Base-by-base conservation (phyloP, 1,140 invertebrate genomes). In the Drosophila nasuta region DNA sequence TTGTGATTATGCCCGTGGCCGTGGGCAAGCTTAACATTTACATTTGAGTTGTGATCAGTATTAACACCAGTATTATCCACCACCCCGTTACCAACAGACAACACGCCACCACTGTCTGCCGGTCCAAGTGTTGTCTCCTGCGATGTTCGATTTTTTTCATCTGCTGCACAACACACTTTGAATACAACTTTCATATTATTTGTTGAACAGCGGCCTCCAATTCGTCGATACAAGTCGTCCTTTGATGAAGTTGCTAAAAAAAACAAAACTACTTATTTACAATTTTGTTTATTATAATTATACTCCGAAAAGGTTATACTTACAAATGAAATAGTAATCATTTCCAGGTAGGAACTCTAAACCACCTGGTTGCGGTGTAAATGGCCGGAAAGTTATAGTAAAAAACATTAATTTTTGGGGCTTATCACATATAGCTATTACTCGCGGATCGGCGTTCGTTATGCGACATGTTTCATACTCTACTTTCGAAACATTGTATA, bases 101-200 rank as follows among this genome's bases (percentile, higher is more conserved):
- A 73, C 48, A 28, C 43, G 48, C 57, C 60, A 15, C 45, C 65
- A 20, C 45, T 74, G 94, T 93, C 58, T 15, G 17, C 45, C 8
- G 77, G 48, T 11, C 93, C 93, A 35, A 93, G 91, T 60, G 94
- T 94, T 43, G 92, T 89, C 3, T 56, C 56, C 11, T 68, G 10
- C 91, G 92, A 75, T 92, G 89, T 92, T 75, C 92, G 79, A 79
- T 92, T 70, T 70, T 94, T 93, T 57, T 94, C 94, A 87, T 94
- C 95, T 58, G 93, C 94, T 86, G 95, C 95, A 93, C 97, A 98
- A 94, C 97, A 98, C 46, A 98, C 97, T 93, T 98, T 98, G 93
- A 98, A 98, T 28, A 98, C 97, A 48, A 98, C 96, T 94, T 98
- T 98, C 97, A 98, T 98, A 94, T 98, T 98, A 92, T 98, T 96